These are phyloP conservation scores for Anguilla marmorata DNA, from an alignment of 2,797 vertebrate genomes.

Conservation along the genomic window DNA sequence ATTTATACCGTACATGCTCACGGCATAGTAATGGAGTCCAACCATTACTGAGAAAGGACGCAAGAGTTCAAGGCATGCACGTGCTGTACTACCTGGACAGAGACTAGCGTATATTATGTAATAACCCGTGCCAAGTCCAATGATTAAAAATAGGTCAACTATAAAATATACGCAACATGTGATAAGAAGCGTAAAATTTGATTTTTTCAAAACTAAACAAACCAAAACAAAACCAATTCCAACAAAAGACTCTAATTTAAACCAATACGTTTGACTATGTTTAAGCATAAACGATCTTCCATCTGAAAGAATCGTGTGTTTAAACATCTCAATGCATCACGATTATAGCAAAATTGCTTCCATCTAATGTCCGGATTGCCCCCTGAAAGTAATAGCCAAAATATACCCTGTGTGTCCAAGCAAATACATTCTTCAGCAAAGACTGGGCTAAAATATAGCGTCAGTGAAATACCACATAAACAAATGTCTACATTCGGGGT, in stretches of 20 bases:
- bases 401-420: neutral
- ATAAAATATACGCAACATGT: neutral
- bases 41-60: slow-evolving; percentile 77
- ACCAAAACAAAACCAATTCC: neutral
- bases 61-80: slow-evolving; percentile 67
- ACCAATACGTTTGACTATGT: too few species aligned
- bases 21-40: slow-evolving; percentile 89
- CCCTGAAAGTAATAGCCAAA: neutral
- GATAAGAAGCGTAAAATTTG: neutral
- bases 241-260: neutral
- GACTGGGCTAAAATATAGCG: slow-evolving; percentile 8
- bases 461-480: slow-evolving; percentile 24
- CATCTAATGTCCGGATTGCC: neutral
- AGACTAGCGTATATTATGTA: neutral
- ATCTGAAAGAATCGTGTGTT: neutral
- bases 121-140: neutral
- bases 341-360: neutral
- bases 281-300: neutral
- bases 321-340: neutral
- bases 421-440: neutral
- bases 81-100: slow-evolving; percentile 6
- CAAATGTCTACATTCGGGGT: slow-evolving; percentile 29
- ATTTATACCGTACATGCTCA: slow-evolving; percentile 90
- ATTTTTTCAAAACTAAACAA: neutral
- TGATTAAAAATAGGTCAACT: too few species aligned